These are phyloP conservation scores for Rhagophthalmus giganteus DNA, from an alignment of 2,888 invertebrate species.

Conservation along the genomic window DNA sequence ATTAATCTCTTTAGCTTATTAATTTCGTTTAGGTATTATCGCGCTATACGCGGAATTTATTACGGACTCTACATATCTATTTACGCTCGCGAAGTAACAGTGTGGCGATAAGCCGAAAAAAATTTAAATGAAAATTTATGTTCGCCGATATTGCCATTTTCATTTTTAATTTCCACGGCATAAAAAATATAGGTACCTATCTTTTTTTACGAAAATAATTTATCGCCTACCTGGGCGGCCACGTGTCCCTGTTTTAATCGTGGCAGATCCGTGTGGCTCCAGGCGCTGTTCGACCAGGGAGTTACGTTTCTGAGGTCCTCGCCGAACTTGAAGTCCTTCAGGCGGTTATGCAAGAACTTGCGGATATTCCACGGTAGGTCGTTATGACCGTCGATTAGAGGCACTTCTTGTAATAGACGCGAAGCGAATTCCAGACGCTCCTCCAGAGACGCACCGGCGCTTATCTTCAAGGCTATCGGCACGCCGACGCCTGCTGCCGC, in stretches of 20 bases:
- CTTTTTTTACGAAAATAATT: too few relatives aligned
- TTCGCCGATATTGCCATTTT: too few relatives aligned
- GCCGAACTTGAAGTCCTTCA: conserved; percentile 78
- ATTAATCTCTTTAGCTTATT: too few relatives aligned
- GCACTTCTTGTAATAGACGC: conserved; percentile 74
- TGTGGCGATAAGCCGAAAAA: too few relatives aligned
- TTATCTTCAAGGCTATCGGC: conserved; percentile 75
- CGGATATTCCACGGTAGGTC: conserved; percentile 90
- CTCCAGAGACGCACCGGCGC: conserved; percentile 75
- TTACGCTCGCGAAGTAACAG: too few relatives aligned
- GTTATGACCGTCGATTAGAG: conserved; percentile 85
- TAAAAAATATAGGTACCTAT: too few relatives aligned
- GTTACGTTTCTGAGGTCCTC: conserved; percentile 69
- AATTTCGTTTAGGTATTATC: too few relatives aligned
- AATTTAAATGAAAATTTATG: too few relatives aligned
- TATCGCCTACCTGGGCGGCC: conserved; percentile 82
- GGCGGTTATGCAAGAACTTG: conserved; percentile 85
- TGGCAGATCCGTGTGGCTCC: conserved; percentile 80
- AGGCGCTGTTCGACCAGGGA: conserved; percentile 73
- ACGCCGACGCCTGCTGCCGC: conserved; percentile 81
- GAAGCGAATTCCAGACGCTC: conserved; percentile 75
- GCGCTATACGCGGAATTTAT: too few relatives aligned
- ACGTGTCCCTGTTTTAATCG: conserved; percentile 74
- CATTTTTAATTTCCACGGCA: too few relatives aligned
- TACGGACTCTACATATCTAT: too few relatives aligned